Evolutionary conservation across 2,113 vertebrate species (phyloP).

Genomic region (Actenoides lindsayi): DNA sequence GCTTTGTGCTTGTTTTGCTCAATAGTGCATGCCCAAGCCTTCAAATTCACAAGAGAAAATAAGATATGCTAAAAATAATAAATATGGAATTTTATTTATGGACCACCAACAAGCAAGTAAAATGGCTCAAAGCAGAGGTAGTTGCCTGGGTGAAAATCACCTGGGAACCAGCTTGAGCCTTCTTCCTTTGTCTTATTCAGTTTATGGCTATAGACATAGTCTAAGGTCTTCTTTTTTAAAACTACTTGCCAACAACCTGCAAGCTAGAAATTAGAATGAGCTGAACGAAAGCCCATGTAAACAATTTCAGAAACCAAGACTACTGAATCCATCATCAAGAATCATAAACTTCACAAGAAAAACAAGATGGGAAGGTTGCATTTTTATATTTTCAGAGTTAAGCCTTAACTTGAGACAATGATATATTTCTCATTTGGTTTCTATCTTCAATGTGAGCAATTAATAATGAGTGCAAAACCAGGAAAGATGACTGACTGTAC

Average conservation of each 20-base stretch:
- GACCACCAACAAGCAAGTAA: neutral
- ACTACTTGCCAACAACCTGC: neutral
- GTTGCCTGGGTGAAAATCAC: neutral
- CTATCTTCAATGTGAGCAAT: neutral
- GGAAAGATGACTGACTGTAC: neutral
- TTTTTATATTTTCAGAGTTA: neutral
- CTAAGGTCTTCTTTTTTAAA: neutral
- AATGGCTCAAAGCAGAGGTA: neutral
- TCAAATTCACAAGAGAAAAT: neutral
- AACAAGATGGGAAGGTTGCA: neutral
- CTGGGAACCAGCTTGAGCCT: neutral
- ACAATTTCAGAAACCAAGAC: neutral
- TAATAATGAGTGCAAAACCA: neutral
- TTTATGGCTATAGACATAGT: neutral
- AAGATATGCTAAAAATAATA: neutral
- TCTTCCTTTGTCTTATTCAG: neutral
- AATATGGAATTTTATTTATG: neutral
- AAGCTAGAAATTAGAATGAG: neutral
- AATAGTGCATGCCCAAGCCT: neutral
- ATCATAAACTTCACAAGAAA: neutral
- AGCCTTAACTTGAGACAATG: neutral
- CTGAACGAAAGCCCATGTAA: neutral
- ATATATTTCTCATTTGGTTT: neutral
- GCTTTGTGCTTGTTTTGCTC: neutral
- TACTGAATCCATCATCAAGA: neutral